A percentile compares a stretch with the other conserved stretches of the same genome.
Evolutionary conservation across 2,888 invertebrate genomes (phyloP).

Genomic region (Helicoverpa assulta): DNA sequence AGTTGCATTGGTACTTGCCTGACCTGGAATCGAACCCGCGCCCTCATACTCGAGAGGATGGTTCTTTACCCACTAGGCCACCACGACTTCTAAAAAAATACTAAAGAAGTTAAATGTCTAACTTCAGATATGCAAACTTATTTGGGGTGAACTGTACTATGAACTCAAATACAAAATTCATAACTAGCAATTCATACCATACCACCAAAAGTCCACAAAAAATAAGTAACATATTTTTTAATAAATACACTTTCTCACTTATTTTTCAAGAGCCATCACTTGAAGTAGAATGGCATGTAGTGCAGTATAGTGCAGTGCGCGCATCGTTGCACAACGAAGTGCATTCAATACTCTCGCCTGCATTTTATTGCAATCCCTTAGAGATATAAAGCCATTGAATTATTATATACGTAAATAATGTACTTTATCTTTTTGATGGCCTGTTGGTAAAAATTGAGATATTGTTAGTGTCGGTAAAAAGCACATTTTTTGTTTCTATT

Average conservation of each 20-base stretch:
- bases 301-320: slow-evolving; percentile 13
- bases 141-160: too few relatives aligned
- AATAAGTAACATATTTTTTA: background rate
- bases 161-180: too few relatives aligned
- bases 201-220: background rate
- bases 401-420: background rate
- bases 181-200: too few relatives aligned
- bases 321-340: slow-evolving; percentile 18
- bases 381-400: slow-evolving; percentile 18
- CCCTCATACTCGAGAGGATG: too few relatives aligned
- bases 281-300: slow-evolving; percentile 12
- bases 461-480: too few relatives aligned
- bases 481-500: too few relatives aligned
- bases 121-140: too few relatives aligned
- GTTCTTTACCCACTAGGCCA: too few relatives aligned
- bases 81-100: too few relatives aligned
- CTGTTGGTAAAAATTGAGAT: background rate
- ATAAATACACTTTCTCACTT: background rate
- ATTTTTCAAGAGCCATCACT: background rate
- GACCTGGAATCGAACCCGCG: too few relatives aligned
- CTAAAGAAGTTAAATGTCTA: too few relatives aligned
- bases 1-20: too few relatives aligned
- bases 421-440: background rate
- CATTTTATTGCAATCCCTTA: slow-evolving; percentile 26
- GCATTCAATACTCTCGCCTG: slow-evolving; percentile 28